Conservation (phyloP, 2,888 invertebrate species). For the Lasiommata megera region DNA sequence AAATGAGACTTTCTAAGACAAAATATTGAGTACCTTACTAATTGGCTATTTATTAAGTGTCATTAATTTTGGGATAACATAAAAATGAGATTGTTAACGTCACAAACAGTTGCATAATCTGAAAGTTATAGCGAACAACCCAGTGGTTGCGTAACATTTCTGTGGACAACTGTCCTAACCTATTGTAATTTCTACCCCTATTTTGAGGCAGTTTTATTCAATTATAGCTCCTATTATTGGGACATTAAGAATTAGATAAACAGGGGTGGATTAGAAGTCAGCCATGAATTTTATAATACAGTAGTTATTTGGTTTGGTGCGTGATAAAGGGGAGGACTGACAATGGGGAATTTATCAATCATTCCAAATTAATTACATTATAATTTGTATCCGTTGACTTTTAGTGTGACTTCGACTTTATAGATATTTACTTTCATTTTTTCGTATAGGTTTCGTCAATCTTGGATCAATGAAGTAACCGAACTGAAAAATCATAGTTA, state of each 20-base stretch:
- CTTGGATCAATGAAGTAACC: neutral
- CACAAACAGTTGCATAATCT: no score
- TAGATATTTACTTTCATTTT: neutral
- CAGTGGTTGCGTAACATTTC: neutral
- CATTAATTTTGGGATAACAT: no score
- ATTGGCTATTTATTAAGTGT: no score
- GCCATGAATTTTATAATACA: constrained; percentile 20
- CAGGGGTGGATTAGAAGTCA: constrained; percentile 14
- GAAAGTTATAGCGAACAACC: neutral
- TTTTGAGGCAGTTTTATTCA: constrained; percentile 14
- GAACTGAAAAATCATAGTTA: neutral
- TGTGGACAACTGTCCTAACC: constrained; percentile 6
- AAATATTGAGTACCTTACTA: no score
- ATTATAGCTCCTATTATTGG: constrained; percentile 14
- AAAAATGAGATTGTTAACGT: no score
- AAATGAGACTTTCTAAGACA: no score
- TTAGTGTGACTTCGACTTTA: constrained; percentile 6
- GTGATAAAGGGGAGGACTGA: constrained; percentile 26
- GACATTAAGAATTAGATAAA: constrained; percentile 13
- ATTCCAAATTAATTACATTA: constrained; percentile 29
- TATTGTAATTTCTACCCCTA: constrained; percentile 12
- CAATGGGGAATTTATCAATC: constrained; percentile 30
- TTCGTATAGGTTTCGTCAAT: neutral
- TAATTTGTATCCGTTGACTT: constrained; percentile 30
- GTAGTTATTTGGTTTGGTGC: constrained; percentile 27